Evolutionary conservation across 2,888 invertebrate species (phyloP).

Genomic region (Scaptomyza flava): DNA sequence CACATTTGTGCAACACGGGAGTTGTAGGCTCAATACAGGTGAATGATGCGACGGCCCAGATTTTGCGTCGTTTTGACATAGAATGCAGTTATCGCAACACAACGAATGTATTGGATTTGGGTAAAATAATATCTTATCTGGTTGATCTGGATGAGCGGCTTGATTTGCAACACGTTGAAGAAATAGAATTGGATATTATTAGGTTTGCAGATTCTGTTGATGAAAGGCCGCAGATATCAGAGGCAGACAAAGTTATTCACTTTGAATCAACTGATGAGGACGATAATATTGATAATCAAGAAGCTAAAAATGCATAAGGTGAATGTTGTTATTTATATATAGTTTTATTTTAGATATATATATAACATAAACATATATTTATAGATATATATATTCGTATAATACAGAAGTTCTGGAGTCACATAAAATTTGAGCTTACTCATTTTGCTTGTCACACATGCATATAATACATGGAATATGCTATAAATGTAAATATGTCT

Average conservation of each 20-base stretch:
- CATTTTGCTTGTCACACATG: conserved; percentile 33
- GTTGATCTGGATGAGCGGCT: conserved; percentile 26
- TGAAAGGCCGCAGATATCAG: background rate
- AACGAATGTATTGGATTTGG: conserved; percentile 88
- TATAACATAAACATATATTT: conserved; percentile 45
- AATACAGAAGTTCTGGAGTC: conserved; percentile 54
- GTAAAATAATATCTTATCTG: conserved; percentile 87
- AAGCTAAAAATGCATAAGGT: background rate
- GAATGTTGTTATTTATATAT: conserved; percentile 7
- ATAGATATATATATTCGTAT: conserved; percentile 45
- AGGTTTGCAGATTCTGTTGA: background rate
- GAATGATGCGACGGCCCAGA: conserved; percentile 88
- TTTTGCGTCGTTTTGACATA: conserved; percentile 88
- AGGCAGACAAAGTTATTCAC: background rate
- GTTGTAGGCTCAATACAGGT: conserved; percentile 91
- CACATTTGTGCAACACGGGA: conserved; percentile 96
- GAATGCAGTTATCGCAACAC: conserved; percentile 88
- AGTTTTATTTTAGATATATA: conserved; percentile 32
- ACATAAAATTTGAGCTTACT: conserved; percentile 47
- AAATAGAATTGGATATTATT: background rate
- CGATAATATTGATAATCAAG: background rate
- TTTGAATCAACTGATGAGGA: background rate
- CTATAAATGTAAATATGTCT: conserved; percentile 16
- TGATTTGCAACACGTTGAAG: conserved; percentile 17
- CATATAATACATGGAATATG: background rate